Evolutionary conservation across 2,888 invertebrate species (phyloP), one percentile per base, ranked within the genome.

Genomic region (Unio pictorum): DNA sequence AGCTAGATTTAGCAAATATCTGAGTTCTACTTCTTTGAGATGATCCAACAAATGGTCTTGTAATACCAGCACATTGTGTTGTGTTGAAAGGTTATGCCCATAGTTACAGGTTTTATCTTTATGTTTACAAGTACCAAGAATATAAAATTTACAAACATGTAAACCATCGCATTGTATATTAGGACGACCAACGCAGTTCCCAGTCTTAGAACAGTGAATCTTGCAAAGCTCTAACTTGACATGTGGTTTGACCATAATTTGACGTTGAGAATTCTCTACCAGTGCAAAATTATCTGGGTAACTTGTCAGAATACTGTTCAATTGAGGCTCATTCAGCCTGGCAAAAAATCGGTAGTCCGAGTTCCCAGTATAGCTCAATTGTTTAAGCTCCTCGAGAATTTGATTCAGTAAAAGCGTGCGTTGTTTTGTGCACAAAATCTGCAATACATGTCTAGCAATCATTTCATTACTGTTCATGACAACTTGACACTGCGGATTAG

Each of bases 11-110:
- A 81, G 72, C 1, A 81, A 64, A 54, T 64, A 70, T 34, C 72
- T 71, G 15, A 83, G 62, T 30, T 79, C 78, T 15, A 45, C 61
- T 8, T 72, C 71, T 45, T 55, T 30, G 6, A 79, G 58, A 28
- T 71, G 68, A 63, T 75, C 72, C 5, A 83, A 34, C 55, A 68
- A 69, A 66, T 81, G 68, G 54, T 74, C 68, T 34, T 69, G 58
- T 34, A 81, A 61, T n/a, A 81, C 61, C 17, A 55, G 11, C n/a
- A 65, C 72, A 34, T 83, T 83, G 58, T 83, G 83, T 7, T 71
- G 30, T 15, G 79, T 75, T 54, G 76, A 75, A 17, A 83, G 71
- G 61, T 79, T 79, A 72, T 83, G 83, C 3, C 83, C 83, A 76
- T 75, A 83, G 34, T 65, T 66, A 66, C 83, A 83, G 4, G 60